Evolutionary conservation across 2,113 vertebrate genomes (phyloP).

Genomic region (Otocyon megalotis): DNA sequence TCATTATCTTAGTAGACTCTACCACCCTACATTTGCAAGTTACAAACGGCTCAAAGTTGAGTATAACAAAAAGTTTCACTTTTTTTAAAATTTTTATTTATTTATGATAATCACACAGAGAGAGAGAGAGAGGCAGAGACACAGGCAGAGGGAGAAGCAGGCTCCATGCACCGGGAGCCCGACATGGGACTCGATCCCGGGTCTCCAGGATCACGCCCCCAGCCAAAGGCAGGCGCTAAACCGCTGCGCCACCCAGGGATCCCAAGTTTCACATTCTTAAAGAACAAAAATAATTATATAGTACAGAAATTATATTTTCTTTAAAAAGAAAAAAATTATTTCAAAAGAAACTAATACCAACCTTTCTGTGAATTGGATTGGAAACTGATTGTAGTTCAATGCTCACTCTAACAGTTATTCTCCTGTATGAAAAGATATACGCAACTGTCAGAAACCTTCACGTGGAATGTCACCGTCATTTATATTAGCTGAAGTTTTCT

Average conservation of each 20-base stretch:
- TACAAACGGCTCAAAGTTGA: neutral
- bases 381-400: constrained; percentile 92
- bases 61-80: neutral
- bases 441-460: constrained; percentile 54
- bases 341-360: constrained; percentile 84
- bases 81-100: too few relatives aligned
- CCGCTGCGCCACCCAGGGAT: too few relatives aligned
- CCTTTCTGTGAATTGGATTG: constrained; percentile 93
- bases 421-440: constrained; percentile 86
- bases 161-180: too few relatives aligned
- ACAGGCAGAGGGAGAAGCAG: too few relatives aligned
- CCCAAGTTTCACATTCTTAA: neutral
- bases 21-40: neutral
- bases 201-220: too few relatives aligned
- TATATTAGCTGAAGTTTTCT: neutral
- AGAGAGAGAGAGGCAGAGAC: too few relatives aligned
- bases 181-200: too few relatives aligned
- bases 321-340: neutral
- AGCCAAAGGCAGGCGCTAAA: too few relatives aligned
- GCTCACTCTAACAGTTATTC: constrained; percentile 90
- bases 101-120: too few relatives aligned
- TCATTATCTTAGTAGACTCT: neutral
- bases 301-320: neutral
- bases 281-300: neutral
- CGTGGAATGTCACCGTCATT: neutral